These are phyloP conservation scores for Palythoa heliodiscus DNA, from an alignment of 92 coral and sea anemone genomes.

Conservation along the genomic window DNA sequence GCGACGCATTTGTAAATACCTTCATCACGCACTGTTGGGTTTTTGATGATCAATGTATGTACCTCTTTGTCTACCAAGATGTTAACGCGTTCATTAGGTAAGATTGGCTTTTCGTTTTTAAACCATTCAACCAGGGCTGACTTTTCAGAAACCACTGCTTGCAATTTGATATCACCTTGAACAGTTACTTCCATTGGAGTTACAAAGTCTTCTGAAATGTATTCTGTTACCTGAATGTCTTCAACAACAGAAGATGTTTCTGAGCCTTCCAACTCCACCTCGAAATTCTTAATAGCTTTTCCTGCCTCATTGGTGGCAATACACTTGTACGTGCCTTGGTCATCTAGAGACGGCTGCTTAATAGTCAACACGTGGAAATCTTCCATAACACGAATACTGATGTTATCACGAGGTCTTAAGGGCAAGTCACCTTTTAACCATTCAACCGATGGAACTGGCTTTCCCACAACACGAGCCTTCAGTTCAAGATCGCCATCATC, in stretches of 20 bases:
- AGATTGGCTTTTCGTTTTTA: constrained; percentile 53
- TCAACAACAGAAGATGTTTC: constrained; percentile 36
- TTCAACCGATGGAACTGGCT: constrained; percentile 58
- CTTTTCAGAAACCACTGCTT: constrained; percentile 33
- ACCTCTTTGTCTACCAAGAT: constrained; percentile 55
- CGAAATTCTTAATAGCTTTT: constrained; percentile 64
- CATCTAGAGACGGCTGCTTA: constrained; percentile 52
- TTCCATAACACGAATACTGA: constrained; percentile 46
- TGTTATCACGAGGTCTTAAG: constrained; percentile 49
- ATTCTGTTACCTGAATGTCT: constrained; percentile 49
- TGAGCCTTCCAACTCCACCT: constrained; percentile 75
- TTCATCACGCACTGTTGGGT: constrained; percentile 53
- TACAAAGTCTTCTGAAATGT: constrained; percentile 38
- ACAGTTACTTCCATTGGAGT: constrained; percentile 73
- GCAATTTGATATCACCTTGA: constrained; percentile 70
- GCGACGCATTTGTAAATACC: constrained; percentile 60
- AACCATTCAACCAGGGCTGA: constrained; percentile 58
- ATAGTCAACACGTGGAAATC: constrained; percentile 62
- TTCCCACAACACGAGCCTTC: constrained; percentile 52
- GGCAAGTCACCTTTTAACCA: constrained; percentile 69
- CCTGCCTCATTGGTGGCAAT: constrained; percentile 76
- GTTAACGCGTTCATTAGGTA: constrained; percentile 46
- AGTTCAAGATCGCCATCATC: constrained; percentile 59
- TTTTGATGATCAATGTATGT: constrained; percentile 50
- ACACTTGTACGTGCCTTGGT: constrained; percentile 73